Conservation (phyloP, 2,888 invertebrate genomes). For the Epinotia demarniana region DNA sequence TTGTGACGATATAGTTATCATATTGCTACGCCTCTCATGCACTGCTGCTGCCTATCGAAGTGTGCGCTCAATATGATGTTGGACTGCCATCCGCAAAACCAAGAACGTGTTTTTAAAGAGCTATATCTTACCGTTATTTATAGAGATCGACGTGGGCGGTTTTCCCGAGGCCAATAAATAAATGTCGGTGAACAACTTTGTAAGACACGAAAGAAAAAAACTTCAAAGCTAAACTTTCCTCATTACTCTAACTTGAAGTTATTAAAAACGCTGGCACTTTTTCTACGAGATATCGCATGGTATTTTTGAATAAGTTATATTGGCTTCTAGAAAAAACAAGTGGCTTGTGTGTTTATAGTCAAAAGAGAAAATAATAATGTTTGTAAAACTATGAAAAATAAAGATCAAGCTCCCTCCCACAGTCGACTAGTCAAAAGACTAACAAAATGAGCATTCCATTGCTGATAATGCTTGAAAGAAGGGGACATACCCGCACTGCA, state of each 20-base stretch:
- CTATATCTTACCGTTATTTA: constrained; percentile 34
- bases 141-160: constrained; percentile 34
- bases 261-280: constrained; percentile 33
- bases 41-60: too few relatives aligned
- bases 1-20: too few relatives aligned
- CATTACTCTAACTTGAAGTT: constrained; percentile 39
- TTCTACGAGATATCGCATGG: constrained; percentile 29
- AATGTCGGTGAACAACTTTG: constrained; percentile 32
- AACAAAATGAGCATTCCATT: too few relatives aligned
- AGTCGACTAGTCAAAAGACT: background rate
- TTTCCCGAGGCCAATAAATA: constrained; percentile 38
- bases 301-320: constrained; percentile 36
- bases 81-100: background rate
- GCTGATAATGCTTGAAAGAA: too few relatives aligned
- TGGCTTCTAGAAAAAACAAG: constrained; percentile 4
- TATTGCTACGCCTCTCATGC: too few relatives aligned
- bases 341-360: background rate
- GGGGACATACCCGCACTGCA: too few relatives aligned
- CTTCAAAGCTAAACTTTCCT: constrained; percentile 48
- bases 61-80: too few relatives aligned
- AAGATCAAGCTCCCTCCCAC: background rate
- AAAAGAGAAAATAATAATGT: background rate
- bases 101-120: background rate
- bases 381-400: background rate
- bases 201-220: constrained; percentile 45